phyloP scores from a whole-genome alignment of 2,888 invertebrate genomes.

The Idaea aversata region DNA sequence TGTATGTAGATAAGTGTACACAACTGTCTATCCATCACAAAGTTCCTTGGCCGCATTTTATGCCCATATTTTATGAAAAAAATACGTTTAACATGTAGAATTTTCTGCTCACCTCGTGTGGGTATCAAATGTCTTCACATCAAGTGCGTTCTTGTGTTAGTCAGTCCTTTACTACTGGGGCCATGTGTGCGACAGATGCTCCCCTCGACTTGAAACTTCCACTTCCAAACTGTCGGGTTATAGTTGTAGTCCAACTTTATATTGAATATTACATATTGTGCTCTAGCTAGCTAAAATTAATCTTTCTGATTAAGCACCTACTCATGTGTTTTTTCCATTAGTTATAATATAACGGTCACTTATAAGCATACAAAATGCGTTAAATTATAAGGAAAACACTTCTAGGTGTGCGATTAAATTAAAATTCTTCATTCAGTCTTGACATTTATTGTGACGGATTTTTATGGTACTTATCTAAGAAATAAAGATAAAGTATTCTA shows the following conservation, averaged over 20 bases:
- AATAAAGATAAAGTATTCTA: constrained; percentile 40
- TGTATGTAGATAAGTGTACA: constrained; percentile 22
- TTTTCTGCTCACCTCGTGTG: constrained; percentile 47
- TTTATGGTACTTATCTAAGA: constrained; percentile 37
- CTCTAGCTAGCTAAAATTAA: neutral
- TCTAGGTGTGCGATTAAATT: constrained; percentile 9
- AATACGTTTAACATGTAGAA: constrained; percentile 50
- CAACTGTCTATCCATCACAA: constrained; percentile 30
- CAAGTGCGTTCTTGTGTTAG: constrained; percentile 54
- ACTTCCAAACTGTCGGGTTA: constrained; percentile 38
- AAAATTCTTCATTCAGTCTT: constrained; percentile 14
- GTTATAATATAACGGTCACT: constrained; percentile 15
- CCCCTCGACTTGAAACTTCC: constrained; percentile 41
- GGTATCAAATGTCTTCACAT: constrained; percentile 64
- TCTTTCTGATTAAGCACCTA: neutral
- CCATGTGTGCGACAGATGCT: constrained; percentile 76
- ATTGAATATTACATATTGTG: neutral
- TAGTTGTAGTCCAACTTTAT: constrained; percentile 21
- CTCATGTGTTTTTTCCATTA: constrained; percentile 11
- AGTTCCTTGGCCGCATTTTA: constrained; percentile 62
- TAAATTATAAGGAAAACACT: constrained; percentile 10
- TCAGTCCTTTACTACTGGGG: constrained; percentile 37
- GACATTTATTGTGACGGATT: constrained; percentile 19
- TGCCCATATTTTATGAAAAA: constrained; percentile 45
- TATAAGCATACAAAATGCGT: constrained; percentile 5